phyloP scores from a whole-genome alignment of 2,113 vertebrate species.

The Ginglymostoma cirratum region DNA sequence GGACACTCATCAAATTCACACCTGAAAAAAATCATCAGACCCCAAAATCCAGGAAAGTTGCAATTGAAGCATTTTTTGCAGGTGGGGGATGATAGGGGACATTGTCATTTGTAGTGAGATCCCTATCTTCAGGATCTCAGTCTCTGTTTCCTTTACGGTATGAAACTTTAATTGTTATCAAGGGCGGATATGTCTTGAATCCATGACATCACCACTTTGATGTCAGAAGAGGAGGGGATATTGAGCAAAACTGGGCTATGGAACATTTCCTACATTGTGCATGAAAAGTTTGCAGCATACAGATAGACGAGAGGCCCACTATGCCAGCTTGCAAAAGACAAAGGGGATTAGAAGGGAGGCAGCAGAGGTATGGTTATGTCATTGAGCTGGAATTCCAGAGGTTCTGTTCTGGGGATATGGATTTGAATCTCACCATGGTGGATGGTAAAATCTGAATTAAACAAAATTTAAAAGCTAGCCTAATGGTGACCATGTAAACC shows the following conservation, averaged over 20 bases:
- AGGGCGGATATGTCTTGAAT: neutral
- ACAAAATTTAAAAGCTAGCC: no score
- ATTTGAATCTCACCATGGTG: no score
- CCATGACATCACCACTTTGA: neutral
- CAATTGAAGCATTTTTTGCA: neutral
- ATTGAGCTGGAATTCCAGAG: no score
- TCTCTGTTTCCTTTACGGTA: neutral
- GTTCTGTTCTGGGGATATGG: no score
- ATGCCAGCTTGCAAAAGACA: neutral
- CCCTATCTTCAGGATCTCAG: neutral
- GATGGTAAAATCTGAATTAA: no score
- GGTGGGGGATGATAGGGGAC: neutral
- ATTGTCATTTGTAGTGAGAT: neutral
- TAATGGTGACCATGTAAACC: no score
- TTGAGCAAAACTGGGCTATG: neutral
- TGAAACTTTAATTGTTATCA: neutral
- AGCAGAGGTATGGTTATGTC: no score
- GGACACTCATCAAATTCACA: neutral
- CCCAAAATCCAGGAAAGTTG: neutral
- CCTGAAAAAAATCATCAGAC: neutral
- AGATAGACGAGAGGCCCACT: neutral
- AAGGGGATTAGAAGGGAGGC: no score
- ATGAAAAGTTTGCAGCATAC: neutral
- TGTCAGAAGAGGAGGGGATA: neutral
- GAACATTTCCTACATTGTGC: neutral